Evolutionary conservation across 2,113 vertebrate species (phyloP), one percentile per base, ranked within the genome.

Genomic region (Perccottus glenii): DNA sequence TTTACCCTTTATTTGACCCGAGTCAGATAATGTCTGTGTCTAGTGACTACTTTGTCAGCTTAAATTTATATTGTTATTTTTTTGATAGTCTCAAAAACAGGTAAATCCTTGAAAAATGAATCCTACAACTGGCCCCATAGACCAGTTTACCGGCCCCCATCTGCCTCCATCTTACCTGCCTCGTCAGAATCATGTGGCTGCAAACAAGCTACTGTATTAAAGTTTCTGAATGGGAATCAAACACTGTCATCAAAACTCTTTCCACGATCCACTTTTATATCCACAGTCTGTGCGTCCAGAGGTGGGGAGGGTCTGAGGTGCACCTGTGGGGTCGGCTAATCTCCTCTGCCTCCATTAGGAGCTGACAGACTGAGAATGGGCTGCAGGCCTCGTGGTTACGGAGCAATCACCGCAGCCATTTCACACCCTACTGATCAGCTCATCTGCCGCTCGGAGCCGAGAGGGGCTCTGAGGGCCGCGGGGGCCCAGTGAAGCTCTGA

Each of bases 371-470:
- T 73, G 75, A 43, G 83, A 81, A 85, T 85, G 85, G 70, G 76
- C 75, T 72, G 61, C 67, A 80, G 80, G 75, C 73, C 78, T 33
- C 9, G 46, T 61, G 73, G 85, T 79, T 77, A 84, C 73, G 47
- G 65, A 82, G 81, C 86, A 87, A 87, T 87, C 86, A 85, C 65
- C 56, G 9, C 46, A 51, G 70, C 77, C 78, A 85, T 87, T 87
- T 87, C 86, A 87, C 86, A 85, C 83, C 81, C 81, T 63, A 65
- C 81, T 85, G 86, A 84, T 84, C 81, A 46, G 35, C 73, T 85
- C 73, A 87, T 87, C 80, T 83, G 72, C 69, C 48, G 77, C 77
- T 32, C 56, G 73, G 65, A 80, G 53, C 56, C 50, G 61, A 49
- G 45, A 59, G 64, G 63, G 59, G 74, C 71, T 70, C 55, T 6